Evolutionary conservation across 2,113 vertebrate genomes (phyloP).

Genomic region (Cyanistes caeruleus): DNA sequence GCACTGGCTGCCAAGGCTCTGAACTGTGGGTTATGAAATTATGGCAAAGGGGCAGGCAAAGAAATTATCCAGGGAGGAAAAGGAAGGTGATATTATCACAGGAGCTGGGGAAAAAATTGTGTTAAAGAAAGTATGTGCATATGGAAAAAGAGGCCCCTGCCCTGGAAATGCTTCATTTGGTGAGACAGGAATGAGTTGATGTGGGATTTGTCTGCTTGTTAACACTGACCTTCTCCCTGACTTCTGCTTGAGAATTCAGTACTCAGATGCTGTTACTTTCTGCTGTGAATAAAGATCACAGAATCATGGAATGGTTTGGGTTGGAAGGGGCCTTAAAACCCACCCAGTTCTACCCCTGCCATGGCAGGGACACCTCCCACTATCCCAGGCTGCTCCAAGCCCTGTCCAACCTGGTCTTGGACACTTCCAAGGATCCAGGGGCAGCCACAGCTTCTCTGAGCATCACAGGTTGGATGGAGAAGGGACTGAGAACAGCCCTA

Average conservation of each 20-base stretch:
- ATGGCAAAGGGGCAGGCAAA: neutral
- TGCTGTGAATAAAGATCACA: accelerated
- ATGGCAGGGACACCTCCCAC: neutral
- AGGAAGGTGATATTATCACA: neutral
- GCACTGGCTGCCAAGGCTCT: neutral
- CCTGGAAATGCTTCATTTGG: neutral
- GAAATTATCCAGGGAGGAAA: neutral
- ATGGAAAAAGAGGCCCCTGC: neutral
- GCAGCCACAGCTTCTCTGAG: neutral
- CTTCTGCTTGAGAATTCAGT: neutral
- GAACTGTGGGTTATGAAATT: neutral
- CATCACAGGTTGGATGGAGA: neutral
- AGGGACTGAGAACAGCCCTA: neutral
- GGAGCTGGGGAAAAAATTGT: neutral
- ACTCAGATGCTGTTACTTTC: neutral
- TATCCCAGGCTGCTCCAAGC: neutral
- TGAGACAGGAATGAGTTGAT: neutral
- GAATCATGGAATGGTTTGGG: neutral
- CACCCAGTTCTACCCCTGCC: accelerated
- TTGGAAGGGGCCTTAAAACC: neutral
- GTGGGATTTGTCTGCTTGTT: neutral
- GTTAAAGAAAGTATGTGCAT: neutral
- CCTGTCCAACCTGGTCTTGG: neutral
- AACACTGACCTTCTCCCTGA: neutral
- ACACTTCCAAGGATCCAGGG: neutral